A percentile compares a stretch with the other conserved stretches of the same genome.
Conservation (phyloP, 2,888 invertebrate species). For the Agapostemon virescens region DNA sequence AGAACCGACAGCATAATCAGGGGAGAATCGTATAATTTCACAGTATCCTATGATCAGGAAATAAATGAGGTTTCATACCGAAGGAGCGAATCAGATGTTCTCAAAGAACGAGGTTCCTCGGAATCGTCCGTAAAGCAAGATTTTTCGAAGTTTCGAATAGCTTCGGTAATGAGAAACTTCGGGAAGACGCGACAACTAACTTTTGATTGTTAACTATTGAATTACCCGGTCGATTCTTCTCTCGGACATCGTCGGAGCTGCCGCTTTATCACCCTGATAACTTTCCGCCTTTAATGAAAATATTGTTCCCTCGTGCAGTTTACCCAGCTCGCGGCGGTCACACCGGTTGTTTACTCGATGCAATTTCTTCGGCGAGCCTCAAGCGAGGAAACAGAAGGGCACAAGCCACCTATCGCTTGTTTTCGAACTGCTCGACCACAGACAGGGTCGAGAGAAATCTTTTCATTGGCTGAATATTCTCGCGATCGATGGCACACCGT, state of each 20-base stretch:
- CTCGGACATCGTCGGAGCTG: neutral
- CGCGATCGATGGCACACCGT: conserved; percentile 37
- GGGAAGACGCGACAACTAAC: neutral
- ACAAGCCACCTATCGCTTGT: neutral
- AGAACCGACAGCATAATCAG: no score
- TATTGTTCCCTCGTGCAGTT: conserved; percentile 21
- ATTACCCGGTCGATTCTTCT: neutral
- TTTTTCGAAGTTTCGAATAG: neutral
- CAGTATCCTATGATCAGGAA: neutral
- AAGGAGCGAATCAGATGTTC: no score
- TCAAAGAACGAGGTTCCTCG: no score
- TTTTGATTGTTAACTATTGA: conserved; percentile 3
- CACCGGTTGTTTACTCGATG: neutral
- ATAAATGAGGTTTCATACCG: neutral
- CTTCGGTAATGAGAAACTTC: neutral
- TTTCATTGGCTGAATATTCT: conserved; percentile 8
- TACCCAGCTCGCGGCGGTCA: neutral
- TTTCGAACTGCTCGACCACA: neutral
- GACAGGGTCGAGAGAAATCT: conserved; percentile 11
- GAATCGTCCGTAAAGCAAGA: neutral
- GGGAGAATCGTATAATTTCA: neutral
- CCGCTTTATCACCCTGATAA: neutral
- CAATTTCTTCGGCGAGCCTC: conserved; percentile 4
- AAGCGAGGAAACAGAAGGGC: conserved; percentile 19
- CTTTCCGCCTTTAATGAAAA: conserved; percentile 23